These are phyloP conservation scores for Brachionus plicatilis DNA, from an alignment of 1,140 invertebrate genomes.

Conservation along the genomic window DNA sequence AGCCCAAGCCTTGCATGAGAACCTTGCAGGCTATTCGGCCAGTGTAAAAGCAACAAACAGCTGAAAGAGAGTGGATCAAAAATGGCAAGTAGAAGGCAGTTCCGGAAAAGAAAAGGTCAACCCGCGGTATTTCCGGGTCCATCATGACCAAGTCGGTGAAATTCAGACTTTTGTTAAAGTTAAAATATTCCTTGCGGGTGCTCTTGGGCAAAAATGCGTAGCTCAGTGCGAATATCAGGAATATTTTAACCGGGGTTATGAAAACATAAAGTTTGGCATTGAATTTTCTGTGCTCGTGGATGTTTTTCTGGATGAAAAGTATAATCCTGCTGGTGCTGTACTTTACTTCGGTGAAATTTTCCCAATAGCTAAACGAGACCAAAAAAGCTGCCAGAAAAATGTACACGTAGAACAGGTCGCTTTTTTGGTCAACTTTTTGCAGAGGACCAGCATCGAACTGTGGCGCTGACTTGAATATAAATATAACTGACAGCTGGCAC, in stretches of 20 bases:
- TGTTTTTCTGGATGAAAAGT: slow-evolving; percentile 1
- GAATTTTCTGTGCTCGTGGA: slow-evolving; percentile 18
- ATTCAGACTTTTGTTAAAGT: background rate
- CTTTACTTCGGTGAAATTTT: slow-evolving; percentile 18
- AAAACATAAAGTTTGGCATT: slow-evolving; percentile 12
- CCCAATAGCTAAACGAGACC: slow-evolving; percentile 35
- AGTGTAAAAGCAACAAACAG: slow-evolving; percentile 23
- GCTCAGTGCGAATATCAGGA: background rate
- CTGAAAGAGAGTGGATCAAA: slow-evolving; percentile 10
- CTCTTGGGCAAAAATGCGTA: background rate
- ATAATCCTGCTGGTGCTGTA: slow-evolving; percentile 1
- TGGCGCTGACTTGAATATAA: slow-evolving; percentile 7
- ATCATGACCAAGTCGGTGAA: background rate
- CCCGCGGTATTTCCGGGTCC: background rate
- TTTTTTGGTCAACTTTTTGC: background rate
- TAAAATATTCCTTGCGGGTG: background rate
- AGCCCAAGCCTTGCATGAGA: slow-evolving; percentile 89
- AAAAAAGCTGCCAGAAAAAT: background rate
- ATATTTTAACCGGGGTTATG: background rate
- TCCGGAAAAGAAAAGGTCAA: background rate
- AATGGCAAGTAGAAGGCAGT: slow-evolving; percentile 12
- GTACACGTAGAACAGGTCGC: background rate
- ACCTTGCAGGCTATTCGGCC: slow-evolving; percentile 57
- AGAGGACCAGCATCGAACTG: background rate
- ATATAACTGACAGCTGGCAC: background rate